Evolutionary conservation across 2,797 vertebrate species (phyloP).

Genomic region (Serranus cabrilla): DNA sequence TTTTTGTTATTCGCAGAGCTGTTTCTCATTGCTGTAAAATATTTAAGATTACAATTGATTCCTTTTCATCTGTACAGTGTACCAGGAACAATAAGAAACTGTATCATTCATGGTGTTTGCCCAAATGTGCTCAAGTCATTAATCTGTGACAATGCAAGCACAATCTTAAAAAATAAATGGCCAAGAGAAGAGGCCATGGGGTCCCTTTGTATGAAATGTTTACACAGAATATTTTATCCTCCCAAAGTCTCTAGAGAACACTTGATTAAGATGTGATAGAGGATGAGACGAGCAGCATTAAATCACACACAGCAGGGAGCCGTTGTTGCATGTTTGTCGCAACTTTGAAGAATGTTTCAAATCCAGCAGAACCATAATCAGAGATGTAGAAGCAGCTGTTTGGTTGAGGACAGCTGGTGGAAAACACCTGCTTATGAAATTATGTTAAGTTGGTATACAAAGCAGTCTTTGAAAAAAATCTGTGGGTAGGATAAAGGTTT

Average conservation of each 20-base stretch:
- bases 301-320: not conserved
- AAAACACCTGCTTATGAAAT: conserved; percentile 20
- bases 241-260: not conserved
- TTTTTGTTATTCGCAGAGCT: conserved; percentile 12
- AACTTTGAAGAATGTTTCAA: conserved; percentile 13
- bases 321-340: not conserved
- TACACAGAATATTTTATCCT: not conserved
- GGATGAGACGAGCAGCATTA: not conserved
- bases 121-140: conserved; percentile 19
- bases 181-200: too few species aligned
- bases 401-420: conserved; percentile 8
- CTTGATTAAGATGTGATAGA: not conserved
- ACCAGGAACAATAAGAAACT: not conserved
- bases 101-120: conserved; percentile 10
- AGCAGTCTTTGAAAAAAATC: conserved; percentile 7
- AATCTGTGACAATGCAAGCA: not conserved
- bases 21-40: conserved; percentile 14
- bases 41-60: conserved; percentile 10
- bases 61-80: conserved; percentile 12
- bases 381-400: conserved; percentile 7
- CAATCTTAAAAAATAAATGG: not conserved
- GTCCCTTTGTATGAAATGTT: not conserved
- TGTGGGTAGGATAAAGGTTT: not conserved
- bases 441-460: not conserved
- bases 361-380: not conserved